These are phyloP conservation scores for Maniola hyperantus DNA, from an alignment of 2,888 invertebrate genomes.

Conservation along the genomic window DNA sequence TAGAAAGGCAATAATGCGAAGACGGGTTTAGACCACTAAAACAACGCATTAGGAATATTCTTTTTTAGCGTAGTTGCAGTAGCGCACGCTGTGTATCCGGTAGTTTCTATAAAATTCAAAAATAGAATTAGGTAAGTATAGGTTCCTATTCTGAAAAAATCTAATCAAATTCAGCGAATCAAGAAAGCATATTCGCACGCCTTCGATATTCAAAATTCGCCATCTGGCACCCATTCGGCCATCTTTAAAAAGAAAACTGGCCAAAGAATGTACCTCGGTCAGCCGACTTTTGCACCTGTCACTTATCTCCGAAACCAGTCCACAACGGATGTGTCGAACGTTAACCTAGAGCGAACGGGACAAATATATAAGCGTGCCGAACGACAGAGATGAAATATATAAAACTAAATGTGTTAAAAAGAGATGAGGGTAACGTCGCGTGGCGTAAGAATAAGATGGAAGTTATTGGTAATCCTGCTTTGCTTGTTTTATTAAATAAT, in stretches of 20 bases:
- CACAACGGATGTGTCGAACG: constrained; percentile 66
- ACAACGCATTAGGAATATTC: too few relatives aligned
- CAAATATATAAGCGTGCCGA: constrained; percentile 51
- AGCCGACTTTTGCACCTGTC: constrained; percentile 70
- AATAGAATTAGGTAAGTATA: too few relatives aligned
- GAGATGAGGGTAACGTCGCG: constrained; percentile 56
- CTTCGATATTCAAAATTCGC: constrained; percentile 24
- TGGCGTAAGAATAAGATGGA: constrained; percentile 58
- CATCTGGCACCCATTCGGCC: constrained; percentile 34
- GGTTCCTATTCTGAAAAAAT: background rate
- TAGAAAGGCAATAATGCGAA: too few relatives aligned
- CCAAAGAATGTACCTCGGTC: constrained; percentile 61
- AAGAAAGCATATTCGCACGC: constrained; percentile 25
- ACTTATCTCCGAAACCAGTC: constrained; percentile 59
- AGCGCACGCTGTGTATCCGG: too few relatives aligned
- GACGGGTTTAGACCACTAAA: too few relatives aligned
- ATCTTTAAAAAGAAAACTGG: constrained; percentile 50
- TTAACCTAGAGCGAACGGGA: constrained; percentile 63
- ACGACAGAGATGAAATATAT: constrained; percentile 36
- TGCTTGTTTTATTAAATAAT: constrained; percentile 58
- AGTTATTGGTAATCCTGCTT: constrained; percentile 48
- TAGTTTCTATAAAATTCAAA: too few relatives aligned
- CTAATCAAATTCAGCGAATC: constrained; percentile 23
- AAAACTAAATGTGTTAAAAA: constrained; percentile 28
- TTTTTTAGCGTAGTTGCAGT: too few relatives aligned